Percentiles rank a stretch among this genome's conserved stretches.
Evolutionary conservation across 2,113 vertebrate species (phyloP).

Genomic region (Protomyctophum bolini): DNA sequence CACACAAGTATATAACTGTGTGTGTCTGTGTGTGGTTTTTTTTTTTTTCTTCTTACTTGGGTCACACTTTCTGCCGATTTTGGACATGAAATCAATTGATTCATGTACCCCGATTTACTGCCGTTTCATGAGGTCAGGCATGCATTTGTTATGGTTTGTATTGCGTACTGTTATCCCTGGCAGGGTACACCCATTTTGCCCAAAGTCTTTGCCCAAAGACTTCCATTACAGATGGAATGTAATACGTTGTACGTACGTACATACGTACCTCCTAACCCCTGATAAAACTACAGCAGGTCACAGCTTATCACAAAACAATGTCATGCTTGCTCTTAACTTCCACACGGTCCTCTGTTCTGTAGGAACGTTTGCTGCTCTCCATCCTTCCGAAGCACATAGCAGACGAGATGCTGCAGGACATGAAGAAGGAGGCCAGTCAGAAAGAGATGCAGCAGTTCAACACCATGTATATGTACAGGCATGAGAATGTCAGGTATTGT

Average conservation of each 20-base stretch:
- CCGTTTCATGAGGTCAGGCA: no score
- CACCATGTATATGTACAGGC: conserved; percentile 99
- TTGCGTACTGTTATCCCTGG: background rate
- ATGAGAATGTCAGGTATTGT: conserved; percentile 84
- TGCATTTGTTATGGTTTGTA: background rate
- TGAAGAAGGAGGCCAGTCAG: conserved; percentile 96
- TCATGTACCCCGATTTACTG: no score
- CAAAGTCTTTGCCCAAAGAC: no score
- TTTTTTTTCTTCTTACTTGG: background rate
- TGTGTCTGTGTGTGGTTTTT: background rate
- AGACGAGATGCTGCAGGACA: conserved; percentile 96
- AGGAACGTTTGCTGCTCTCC: conserved; percentile 94
- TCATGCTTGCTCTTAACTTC: no score
- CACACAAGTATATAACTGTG: background rate
- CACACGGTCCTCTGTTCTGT: background rate
- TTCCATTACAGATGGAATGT: no score
- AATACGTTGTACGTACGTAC: no score
- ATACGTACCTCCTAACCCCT: no score
- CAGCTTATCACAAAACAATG: no score
- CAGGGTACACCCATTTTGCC: no score
- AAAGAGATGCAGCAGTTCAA: conserved; percentile 99
- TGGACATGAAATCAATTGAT: background rate
- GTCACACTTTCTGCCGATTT: background rate
- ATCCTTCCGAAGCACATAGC: conserved; percentile 98
- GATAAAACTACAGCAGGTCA: no score